Evolutionary conservation across 2,797 vertebrate genomes (phyloP).

Genomic region (Sebastes alutus): DNA sequence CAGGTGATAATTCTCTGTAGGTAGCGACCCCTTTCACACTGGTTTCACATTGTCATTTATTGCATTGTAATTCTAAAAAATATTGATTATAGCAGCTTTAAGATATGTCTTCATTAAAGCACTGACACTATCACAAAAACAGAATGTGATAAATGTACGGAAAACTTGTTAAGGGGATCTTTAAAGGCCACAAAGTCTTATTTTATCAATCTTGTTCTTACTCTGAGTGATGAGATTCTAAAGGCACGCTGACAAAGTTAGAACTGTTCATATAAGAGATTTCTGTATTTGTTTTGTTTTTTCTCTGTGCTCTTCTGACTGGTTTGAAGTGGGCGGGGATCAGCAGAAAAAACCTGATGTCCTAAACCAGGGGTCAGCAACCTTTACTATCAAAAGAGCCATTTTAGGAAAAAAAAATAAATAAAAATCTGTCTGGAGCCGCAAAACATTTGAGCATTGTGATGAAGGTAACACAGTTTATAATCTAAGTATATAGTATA

Average conservation of each 20-base stretch:
- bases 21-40: too few species aligned
- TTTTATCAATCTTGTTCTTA: background rate
- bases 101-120: background rate
- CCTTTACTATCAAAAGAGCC: too few species aligned
- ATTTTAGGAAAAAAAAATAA: too few species aligned
- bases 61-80: background rate
- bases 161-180: background rate
- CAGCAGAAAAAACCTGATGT: too few species aligned
- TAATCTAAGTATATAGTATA: too few species aligned
- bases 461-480: too few species aligned
- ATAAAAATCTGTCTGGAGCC: background rate
- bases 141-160: background rate
- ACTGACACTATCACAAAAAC: background rate
- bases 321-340: too few species aligned
- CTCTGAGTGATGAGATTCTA: background rate
- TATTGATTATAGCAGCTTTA: background rate
- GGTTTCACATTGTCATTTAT: background rate
- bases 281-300: background rate
- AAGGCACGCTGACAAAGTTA: background rate
- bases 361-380: too few species aligned
- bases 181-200: background rate
- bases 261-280: background rate
- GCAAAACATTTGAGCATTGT: rapidly evolving
- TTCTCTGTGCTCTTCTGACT: background rate
- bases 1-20: background rate